Evolutionary conservation across 2,888 invertebrate genomes (phyloP).

Genomic region (Oligia fasciuncula): DNA sequence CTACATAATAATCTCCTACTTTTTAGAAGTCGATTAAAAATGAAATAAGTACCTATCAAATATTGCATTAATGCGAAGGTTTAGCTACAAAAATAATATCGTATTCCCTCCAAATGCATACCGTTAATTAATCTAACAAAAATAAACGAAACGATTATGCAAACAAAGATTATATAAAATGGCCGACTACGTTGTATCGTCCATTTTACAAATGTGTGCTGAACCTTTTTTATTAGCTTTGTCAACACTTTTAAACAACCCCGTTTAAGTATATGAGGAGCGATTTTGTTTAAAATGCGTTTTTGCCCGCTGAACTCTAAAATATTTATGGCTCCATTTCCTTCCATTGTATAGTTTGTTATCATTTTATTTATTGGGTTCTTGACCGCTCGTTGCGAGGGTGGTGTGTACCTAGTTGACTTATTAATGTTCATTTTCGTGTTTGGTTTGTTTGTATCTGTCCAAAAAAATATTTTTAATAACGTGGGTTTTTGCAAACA

Average conservation of each 20-base stretch:
- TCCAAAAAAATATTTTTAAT: no score
- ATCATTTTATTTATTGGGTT: constrained; percentile 17
- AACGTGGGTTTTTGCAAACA: background rate
- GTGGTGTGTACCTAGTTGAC: background rate
- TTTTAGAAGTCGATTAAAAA: background rate
- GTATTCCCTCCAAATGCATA: constrained; percentile 23
- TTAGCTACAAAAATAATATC: constrained; percentile 10
- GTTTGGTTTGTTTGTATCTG: background rate
- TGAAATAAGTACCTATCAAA: background rate
- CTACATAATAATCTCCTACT: no score
- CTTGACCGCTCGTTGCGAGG: background rate
- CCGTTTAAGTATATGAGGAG: constrained; percentile 63
- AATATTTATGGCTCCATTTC: constrained; percentile 63
- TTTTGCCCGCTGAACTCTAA: constrained; percentile 53
- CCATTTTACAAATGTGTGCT: constrained; percentile 61
- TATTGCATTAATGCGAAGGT: background rate
- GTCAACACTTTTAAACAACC: constrained; percentile 71
- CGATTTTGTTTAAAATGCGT: constrained; percentile 64
- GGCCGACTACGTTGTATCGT: constrained; percentile 31
- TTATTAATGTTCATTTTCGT: background rate
- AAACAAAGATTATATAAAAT: constrained; percentile 32
- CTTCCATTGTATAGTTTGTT: constrained; percentile 26
- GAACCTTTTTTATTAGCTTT: constrained; percentile 72
- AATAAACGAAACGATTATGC: constrained; percentile 36
- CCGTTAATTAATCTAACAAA: constrained; percentile 27